Base-by-base conservation (phyloP, 2,888 invertebrate genomes). In the Coronaproctus castanopsis region DNA sequence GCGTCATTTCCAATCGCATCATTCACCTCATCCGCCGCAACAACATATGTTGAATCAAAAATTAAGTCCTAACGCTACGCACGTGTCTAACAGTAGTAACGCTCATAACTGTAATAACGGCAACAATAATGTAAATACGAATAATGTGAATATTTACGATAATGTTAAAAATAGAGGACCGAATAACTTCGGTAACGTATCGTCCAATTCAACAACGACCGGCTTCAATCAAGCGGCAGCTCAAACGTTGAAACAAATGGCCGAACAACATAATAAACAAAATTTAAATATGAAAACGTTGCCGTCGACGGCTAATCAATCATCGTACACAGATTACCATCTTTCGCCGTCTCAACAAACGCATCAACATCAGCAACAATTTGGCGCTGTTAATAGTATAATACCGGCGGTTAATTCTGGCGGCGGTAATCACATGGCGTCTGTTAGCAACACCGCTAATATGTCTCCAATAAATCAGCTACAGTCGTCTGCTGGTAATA, bases 201-300 rank as follows among this genome's bases (percentile, higher is more conserved):
- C 8, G 8, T 5, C 36, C 36, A 21, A 36, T 58, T 23, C 59
- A 20, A 54, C 51, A 50, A 49, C 57, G 22, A 50, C 50, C 51
- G 51, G 57, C 20, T 24, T 22, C 54, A 52, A 23, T 24, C 20
- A 19, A 62, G 87, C 92, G 22, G 95, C 95, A 1, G 92, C 93
- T 55, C 91, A 93, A 74, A 93, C 92, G 1, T 76, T 95, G 57
- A 93, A 93, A 71, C 92, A 93, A 69, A 92, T 93, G 92, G 93
- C 93, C 50, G 92, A 93, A 71, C 93, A 93, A 72, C 93, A 93
- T 73, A 57, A 57, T 23, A 57, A 57, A 23, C 36, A 36, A 36
- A 36, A 36, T 36, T 36, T 36, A 14, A 36, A 36, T 14, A 14
- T 36, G 36, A 36, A 36, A 36, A 5, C 36, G 36, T 8, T 5